These are phyloP conservation scores for Dysidea cf. avara DNA, from an alignment of 37 sponge, comb jelly and placozoan genomes.

Conservation along the genomic window DNA sequence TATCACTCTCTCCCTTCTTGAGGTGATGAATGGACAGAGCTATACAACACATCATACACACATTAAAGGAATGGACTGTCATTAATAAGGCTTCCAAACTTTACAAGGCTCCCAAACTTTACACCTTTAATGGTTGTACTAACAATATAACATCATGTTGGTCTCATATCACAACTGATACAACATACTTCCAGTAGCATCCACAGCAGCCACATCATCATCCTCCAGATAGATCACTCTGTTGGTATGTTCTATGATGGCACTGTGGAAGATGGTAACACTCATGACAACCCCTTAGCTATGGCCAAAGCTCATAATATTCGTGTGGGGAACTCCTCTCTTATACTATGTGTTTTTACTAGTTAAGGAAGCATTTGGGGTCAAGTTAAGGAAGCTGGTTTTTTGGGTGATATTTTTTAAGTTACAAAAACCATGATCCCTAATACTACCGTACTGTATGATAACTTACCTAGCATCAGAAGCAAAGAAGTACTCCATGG, in stretches of 20 bases:
- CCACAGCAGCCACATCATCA: constrained; percentile 95
- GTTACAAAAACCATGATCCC: no score
- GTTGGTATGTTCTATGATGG: constrained; percentile 97
- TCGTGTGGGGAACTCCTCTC: no score
- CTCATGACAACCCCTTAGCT: neutral
- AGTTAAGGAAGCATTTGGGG: no score
- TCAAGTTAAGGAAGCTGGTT: no score
- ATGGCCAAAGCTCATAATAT: neutral
- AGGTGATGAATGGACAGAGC: constrained; percentile 89
- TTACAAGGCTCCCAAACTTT: no score
- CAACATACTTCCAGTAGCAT: constrained; percentile 78
- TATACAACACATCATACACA: constrained; percentile 16
- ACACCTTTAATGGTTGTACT: no score
- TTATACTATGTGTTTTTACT: no score
- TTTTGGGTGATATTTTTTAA: no score
- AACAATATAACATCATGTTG: no score
- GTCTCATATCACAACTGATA: no score
- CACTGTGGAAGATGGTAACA: constrained; percentile 52
- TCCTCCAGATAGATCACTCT: constrained; percentile 97
- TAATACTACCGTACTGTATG: no score
- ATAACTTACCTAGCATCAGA: constrained; percentile 94
- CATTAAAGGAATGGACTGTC: constrained; percentile 12
- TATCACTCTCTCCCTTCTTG: constrained; percentile 47
- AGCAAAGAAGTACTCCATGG: constrained; percentile 97
- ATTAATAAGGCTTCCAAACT: no score